A percentile compares a stretch with the other conserved stretches of the same genome.
phyloP scores from a whole-genome alignment of 2,797 vertebrate species.

The Phalanger gymnotis region DNA sequence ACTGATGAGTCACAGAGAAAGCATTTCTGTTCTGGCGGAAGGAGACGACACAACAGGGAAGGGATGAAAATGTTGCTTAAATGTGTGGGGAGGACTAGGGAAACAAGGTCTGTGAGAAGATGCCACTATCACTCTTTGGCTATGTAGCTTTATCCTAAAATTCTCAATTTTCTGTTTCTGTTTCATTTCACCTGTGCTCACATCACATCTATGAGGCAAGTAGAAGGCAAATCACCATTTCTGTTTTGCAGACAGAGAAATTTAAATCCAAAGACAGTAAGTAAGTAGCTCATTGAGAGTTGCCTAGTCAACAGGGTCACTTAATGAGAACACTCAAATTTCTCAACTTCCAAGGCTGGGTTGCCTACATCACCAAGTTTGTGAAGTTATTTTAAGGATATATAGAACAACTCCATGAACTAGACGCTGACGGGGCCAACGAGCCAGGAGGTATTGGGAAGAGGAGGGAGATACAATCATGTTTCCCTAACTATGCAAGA shows the following conservation, averaged over 20 bases:
- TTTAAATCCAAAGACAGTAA: slow-evolving; percentile 26
- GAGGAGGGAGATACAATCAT: not conserved
- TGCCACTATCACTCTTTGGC: not conserved
- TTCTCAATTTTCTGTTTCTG: slow-evolving; percentile 29
- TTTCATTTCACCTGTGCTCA: not conserved
- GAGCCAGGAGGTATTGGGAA: not conserved
- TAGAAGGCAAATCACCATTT: not conserved
- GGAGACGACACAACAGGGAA: not conserved
- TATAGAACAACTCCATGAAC: not conserved
- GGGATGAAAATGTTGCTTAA: not conserved
- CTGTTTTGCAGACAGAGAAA: slow-evolving; percentile 32
- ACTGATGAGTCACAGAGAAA: not conserved
- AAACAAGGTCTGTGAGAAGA: slow-evolving; percentile 13
- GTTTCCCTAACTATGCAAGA: not conserved
- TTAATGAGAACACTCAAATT: slow-evolving; percentile 10
- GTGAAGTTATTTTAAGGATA: not conserved
- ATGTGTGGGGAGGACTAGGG: not conserved
- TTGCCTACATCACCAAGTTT: not conserved
- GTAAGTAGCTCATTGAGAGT: not conserved
- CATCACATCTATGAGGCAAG: slow-evolving; percentile 3
- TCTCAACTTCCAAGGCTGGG: not conserved
- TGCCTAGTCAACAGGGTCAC: not conserved
- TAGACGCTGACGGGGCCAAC: not conserved
- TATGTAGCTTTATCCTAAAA: slow-evolving; percentile 66
- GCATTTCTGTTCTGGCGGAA: not conserved